A percentile compares a stretch with the other conserved stretches of the same genome.
phyloP scores from a whole-genome alignment of 2,888 invertebrate species.

The Folsomia candida region DNA sequence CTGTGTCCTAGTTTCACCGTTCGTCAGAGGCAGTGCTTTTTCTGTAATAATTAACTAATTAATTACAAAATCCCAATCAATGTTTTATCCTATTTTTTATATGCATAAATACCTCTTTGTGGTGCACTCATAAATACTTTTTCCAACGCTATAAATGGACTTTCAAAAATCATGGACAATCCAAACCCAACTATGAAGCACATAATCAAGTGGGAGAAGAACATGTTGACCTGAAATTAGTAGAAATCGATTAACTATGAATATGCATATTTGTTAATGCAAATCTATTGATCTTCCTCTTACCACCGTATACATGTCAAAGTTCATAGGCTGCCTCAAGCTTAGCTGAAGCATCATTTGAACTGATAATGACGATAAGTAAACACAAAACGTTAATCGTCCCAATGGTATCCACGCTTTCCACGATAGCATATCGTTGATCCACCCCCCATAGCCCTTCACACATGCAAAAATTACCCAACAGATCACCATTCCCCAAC shows the following conservation, averaged over 20 bases:
- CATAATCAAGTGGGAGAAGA: constrained; percentile 19
- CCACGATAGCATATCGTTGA: constrained; percentile 39
- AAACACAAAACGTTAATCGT: constrained; percentile 35
- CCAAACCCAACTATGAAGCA: constrained; percentile 27
- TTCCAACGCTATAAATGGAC: constrained; percentile 22
- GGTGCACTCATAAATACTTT: no score
- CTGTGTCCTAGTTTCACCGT: no score
- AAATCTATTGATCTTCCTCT: constrained; percentile 12
- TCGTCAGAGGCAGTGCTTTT: no score
- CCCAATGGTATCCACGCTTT: constrained; percentile 38
- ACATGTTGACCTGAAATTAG: constrained; percentile 15
- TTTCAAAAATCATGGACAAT: constrained; percentile 21
- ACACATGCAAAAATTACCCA: constrained; percentile 51
- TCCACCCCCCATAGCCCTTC: constrained; percentile 45
- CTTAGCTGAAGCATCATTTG: constrained; percentile 38
- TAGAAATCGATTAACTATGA: neutral
- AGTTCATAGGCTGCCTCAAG: constrained; percentile 24
- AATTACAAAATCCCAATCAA: no score
- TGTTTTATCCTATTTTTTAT: no score
- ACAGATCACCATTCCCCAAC: constrained; percentile 42
- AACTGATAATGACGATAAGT: constrained; percentile 30
- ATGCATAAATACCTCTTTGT: no score
- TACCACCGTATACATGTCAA: constrained; percentile 32
- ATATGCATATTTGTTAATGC: neutral
- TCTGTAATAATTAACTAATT: no score